Evolutionary conservation across 2,113 vertebrate species (phyloP).

Genomic region (Formicarius rufipectus): DNA sequence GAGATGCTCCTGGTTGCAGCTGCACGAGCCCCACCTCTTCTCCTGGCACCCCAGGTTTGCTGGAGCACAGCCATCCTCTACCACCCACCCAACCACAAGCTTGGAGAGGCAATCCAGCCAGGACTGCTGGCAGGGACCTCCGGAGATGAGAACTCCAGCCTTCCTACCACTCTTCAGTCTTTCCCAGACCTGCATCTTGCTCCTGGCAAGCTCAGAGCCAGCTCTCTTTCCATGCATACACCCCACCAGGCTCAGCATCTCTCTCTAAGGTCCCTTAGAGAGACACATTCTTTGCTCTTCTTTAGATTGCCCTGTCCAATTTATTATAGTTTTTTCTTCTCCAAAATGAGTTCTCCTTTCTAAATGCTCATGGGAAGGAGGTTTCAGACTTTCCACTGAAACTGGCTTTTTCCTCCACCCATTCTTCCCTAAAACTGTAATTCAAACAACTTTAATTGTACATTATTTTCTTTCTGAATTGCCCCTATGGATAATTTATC

Average conservation of each 20-base stretch:
- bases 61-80: background rate
- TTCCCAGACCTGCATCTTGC: background rate
- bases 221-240: background rate
- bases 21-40: background rate
- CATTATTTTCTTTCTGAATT: conserved; percentile 14
- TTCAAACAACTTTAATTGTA: conserved; percentile 40
- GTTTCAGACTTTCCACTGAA: conserved; percentile 14
- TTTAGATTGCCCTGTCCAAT: background rate
- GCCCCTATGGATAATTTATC: conserved; percentile 34
- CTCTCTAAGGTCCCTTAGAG: background rate
- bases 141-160: background rate
- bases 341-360: background rate
- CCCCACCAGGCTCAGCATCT: background rate
- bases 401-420: background rate
- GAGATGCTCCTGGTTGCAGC: background rate
- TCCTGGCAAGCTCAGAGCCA: background rate
- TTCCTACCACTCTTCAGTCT: background rate
- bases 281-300: background rate
- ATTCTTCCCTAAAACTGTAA: background rate
- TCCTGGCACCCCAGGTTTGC: background rate
- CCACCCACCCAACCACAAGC: background rate
- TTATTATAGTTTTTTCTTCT: background rate
- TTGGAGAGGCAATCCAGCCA: background rate
- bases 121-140: background rate
- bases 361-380: background rate